Evolutionary conservation across 1,140 invertebrate species (phyloP), one percentile per base, ranked within the genome.

Genomic region (Drosophila micromelanica): DNA sequence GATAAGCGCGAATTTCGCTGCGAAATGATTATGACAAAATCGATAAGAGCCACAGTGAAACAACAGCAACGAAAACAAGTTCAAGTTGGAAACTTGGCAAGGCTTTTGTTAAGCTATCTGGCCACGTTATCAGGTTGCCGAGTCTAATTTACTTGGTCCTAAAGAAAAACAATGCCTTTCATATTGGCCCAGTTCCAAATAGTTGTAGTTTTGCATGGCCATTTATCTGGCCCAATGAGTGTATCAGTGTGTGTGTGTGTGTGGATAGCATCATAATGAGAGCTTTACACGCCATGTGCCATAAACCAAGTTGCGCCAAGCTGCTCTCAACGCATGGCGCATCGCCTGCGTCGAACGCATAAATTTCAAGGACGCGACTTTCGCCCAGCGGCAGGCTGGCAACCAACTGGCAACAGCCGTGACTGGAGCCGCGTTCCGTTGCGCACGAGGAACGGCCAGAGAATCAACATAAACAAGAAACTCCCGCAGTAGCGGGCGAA

Each of bases 281-380:
- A 76, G 79, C 69, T 80, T 87, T 90, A 84, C 84, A 87, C 73
- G 84, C 84, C 80, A 87, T 79, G 79, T 76, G 79, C 76, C 82
- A 73, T 30, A 61, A 12, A 42, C 27, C 43, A 38, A 65, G 64
- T 64, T 76, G 62, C 35, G 48, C 45, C 35, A 9, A 45, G 45
- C 54, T 56, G 38, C 64, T 61, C 38, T 61, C 80, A 82, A 67
- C 71, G 73, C 59, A 60, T 73, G 56, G 61, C 60, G 73, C 73
- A 78, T 87, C 52, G 84, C 84, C 84, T 87, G 82, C 79, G 79
- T 79, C 20, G 67, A 82, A 87, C 72, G 84, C 82, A 87, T 87
- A 87, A 87, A 87, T 87, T 89, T 87, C 82, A 87, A 89, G 82
- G 82, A 82, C 82, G 62, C 52, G 45, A 45, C 17, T n/a, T n/a